Evolutionary conservation across 1,140 invertebrate species (phyloP).

Genomic region (Cydia strobilella): DNA sequence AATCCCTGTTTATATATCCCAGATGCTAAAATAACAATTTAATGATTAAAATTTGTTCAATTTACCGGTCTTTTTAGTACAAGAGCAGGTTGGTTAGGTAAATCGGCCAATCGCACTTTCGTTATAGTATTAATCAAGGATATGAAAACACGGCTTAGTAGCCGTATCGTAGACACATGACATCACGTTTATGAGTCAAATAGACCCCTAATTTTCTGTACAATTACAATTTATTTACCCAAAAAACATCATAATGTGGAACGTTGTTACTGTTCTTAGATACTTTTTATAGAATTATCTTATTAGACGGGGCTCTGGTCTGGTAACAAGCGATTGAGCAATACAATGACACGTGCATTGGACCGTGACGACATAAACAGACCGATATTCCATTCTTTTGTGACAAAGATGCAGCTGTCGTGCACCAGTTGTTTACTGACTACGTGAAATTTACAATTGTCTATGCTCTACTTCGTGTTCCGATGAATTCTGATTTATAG

Average conservation of each 20-base stretch:
- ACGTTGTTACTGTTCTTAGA: not conserved
- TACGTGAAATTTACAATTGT: not conserved
- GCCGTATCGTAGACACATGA: no score
- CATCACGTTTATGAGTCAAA: no score
- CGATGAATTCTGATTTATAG: not conserved
- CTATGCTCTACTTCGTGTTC: not conserved
- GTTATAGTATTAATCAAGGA: no score
- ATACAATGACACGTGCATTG: conserved; percentile 2
- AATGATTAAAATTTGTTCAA: no score
- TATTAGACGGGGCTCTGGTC: not conserved
- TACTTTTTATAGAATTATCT: conserved; percentile 5
- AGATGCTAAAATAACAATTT: no score
- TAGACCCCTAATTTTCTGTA: not conserved
- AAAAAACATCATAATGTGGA: not conserved
- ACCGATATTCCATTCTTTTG: conserved; percentile 15
- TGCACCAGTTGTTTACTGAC: not conserved
- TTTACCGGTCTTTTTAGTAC: no score
- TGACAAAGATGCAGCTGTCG: conserved; percentile 6
- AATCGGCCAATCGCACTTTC: no score
- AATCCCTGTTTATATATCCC: no score
- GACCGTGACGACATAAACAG: not conserved
- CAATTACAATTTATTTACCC: not conserved
- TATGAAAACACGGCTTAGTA: no score
- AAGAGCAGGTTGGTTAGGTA: no score
- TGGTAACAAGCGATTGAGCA: not conserved